Evolutionary conservation across 2,888 invertebrate species (phyloP), one percentile per base, ranked within the genome.

Genomic region (Marasmarcha lunaedactyla): DNA sequence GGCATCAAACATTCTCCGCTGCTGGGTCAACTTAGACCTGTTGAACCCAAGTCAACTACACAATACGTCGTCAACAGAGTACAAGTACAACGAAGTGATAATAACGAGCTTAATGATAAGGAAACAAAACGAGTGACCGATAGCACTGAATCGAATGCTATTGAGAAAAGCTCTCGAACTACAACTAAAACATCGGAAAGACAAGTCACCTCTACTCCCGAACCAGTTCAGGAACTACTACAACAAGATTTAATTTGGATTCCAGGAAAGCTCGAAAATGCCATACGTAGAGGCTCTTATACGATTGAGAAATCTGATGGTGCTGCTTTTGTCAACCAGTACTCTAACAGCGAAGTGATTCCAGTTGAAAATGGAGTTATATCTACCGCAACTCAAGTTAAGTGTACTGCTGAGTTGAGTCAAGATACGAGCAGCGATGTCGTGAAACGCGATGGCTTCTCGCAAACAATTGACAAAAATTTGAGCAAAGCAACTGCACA

Each of bases 1-100:
- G 94, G 94, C 49, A 94, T 95, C 55, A 91, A 90, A 68, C 94
- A 94, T 71, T 94, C 94, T n/a, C 91, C 88, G 12, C 89, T 90
- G 56, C 84, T 87, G 49, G 87, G 88, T 11, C 84, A 85, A 49
- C 52, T 84, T 12, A 79, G 64, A 54, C 71, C 69, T 5, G 58
- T 77, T 34, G 54, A 68, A 11, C 52, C 63, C 9, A 46, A 52
- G 36, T 3, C 12, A 12, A 12, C 34, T 4, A 20, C 39, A 42
- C 11, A 42, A 40, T 7, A 30, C 3, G 12, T 30, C 12, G 6
- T 30, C 4, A 30, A 30, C 10, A 34, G 14, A 14, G 13, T 13
- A 34, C 34, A 12, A 3, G 4, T 5, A 11, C 11, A 2, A 12
- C 46, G 50, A 35, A 51, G 43, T 14, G 45, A 49, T 37, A 33